Evolutionary conservation across 2,113 vertebrate genomes (phyloP), one percentile per base, ranked within the genome.

Genomic region (Campylorhamphus procurvoides): DNA sequence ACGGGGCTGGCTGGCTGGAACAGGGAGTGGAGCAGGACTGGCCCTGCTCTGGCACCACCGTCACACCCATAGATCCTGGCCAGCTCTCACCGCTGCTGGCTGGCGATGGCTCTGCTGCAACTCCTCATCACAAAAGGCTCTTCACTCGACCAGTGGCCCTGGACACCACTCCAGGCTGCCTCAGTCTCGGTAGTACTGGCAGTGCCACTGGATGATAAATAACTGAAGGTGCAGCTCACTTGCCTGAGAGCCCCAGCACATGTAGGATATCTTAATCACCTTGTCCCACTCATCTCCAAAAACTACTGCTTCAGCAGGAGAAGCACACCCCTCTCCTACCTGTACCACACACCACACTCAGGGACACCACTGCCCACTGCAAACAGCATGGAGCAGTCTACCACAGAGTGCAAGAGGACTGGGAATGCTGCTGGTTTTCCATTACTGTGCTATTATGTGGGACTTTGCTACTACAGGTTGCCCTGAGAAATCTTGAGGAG

Each of bases 31-130:
- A 29, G 53, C 3, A 2, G 33, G 33, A 33, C 56, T 40, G 81
- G 73, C 50, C 69, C 49, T 18, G 68, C 63, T 44, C 63, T 5
- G 39, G 67, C 62, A 95, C 75, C 24, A 10, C 0, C 0, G 44
- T 53, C 25, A 5, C 31, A 39, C 37, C 29, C 0, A 0, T n/a
- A 47, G 87, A 3, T 14, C 78, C 44, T 0, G 0, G 77, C 56
- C 74, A 84, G 81, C 46, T 89, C 80, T 63, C 58, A 49, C 73
- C 0, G 0, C 67, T 77, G 50, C 79, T 31, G 73, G 68, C 80
- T 55, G 44, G 76, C 4, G 18, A 64, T 2, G 3, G 84, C 31
- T 77, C 74, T 3, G 2, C 42, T 59, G 58, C 59, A 80, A 31
- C 53, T 93, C 63, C 59, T 31, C 5, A 1, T 16, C 10, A 29